phyloP scores from a whole-genome alignment of 2,797 vertebrate genomes.

The Chaetophractus vellerosus region DNA sequence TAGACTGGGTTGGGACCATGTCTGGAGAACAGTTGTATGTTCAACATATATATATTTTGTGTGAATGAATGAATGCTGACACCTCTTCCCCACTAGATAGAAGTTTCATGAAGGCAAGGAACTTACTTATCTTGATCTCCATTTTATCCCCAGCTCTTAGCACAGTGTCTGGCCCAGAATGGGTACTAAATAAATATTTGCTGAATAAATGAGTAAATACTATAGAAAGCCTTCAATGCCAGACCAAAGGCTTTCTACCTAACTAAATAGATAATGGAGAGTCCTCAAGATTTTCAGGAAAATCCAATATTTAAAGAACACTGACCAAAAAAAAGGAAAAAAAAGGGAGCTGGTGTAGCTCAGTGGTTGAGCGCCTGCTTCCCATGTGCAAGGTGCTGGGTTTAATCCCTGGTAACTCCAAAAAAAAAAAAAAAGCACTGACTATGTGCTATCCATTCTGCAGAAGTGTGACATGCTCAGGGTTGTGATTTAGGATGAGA shows the following conservation, averaged over 20 bases:
- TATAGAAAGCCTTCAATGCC: neutral
- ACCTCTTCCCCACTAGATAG: neutral
- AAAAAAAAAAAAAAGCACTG: neutral
- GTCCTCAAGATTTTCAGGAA: constrained; percentile 1
- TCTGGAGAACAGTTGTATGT: neutral
- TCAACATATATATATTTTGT: neutral
- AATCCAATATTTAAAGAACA: neutral
- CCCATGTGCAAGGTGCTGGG: too few species aligned
- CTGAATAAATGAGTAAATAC: neutral
- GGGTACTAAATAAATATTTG: neutral
- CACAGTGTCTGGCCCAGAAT: neutral
- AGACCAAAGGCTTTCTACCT: neutral
- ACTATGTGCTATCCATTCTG: neutral
- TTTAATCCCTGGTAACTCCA: too few species aligned
- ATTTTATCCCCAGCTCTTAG: neutral
- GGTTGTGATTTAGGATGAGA: neutral
- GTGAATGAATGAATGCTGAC: constrained; percentile 2
- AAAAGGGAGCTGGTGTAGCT: too few species aligned
- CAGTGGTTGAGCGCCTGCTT: too few species aligned
- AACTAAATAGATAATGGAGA: neutral
- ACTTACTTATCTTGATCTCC: neutral
- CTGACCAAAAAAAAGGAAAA: too few species aligned
- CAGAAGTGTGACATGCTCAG: neutral
- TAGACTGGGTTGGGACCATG: neutral
- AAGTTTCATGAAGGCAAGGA: neutral